Base-by-base conservation (phyloP, 53 echinoderm and acorn worm species). In the Arbacia lixula region DNA sequence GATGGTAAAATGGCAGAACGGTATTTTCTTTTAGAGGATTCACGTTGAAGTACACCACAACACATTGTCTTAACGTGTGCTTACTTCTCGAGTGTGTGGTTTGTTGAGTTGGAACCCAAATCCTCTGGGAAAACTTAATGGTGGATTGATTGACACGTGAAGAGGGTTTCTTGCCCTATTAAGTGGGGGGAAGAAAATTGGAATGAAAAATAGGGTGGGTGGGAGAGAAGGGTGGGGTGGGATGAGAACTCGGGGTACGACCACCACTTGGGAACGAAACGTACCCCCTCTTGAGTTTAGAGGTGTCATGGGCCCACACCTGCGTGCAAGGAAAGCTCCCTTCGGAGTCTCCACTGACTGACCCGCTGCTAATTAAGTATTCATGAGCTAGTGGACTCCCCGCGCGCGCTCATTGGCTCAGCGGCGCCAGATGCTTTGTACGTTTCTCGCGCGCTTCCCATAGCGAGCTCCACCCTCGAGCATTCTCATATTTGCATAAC, bases 401-500 rank as follows among this genome's bases (percentile, higher is more conserved):
- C n/a, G n/a, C n/a, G 49, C 29, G 35, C 51, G 50, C 60, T 58
- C 55, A 78, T 78, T 78, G 78, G 78, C 24, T 35, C 38, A 11
- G 27, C 36, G 35, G 34, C 42, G 28, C 25, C 62, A 43, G 55
- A 53, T 72, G 40, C 65, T 85, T 72, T 73, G 54, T 72, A 57
- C 52, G n/a, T 57, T 56, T 72, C 33, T 14, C 71, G 84, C 60
- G 72, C 40, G 85, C 71, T 85, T 85, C 56, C 33, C 73, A 72
- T 42, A 16, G 56, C 28, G 60, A 72, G 58, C 60, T 71, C 60
- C 71, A 43, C 63, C 82, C 64, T 14, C 4, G 2, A 49, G 46
- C 64, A 63, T 81, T 81, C 64, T n/a, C 60, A 82, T 24, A 74
- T 89, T 87, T 72, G 75, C 86, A 89, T 88, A 88, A 90, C 88